Percentiles rank a stretch among this genome's conserved stretches.
Conservation (phyloP, 2,888 invertebrate genomes). For the Trachelus troglodyta region DNA sequence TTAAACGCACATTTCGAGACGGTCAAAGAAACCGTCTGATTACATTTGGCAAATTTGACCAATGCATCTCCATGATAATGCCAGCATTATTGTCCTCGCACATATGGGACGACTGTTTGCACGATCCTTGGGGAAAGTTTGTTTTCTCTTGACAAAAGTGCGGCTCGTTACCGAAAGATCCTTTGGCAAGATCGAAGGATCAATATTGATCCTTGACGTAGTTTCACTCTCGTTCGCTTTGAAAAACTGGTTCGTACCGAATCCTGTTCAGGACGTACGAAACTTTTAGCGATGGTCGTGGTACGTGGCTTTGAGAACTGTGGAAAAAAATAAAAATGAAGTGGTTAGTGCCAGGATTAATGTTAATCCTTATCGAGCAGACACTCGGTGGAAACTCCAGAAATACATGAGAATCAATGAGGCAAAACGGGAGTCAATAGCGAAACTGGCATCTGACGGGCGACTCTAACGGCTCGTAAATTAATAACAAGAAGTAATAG, state of each 20-base stretch:
- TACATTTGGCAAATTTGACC: conserved; percentile 16
- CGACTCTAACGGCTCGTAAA: background rate
- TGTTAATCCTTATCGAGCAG: background rate
- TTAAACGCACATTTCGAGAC: background rate
- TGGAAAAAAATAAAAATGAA: background rate
- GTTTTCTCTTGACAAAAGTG: background rate
- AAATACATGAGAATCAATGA: background rate
- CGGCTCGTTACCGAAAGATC: background rate
- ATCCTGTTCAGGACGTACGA: background rate
- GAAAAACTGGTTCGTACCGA: background rate
- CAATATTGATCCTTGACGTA: background rate
- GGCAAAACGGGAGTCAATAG: background rate
- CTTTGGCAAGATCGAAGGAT: background rate
- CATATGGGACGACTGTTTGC: background rate
- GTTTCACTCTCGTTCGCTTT: conserved; percentile 12
- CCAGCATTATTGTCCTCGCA: conserved; percentile 4
- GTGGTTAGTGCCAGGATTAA: background rate
- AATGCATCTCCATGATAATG: conserved; percentile 9
- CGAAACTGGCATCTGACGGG: background rate
- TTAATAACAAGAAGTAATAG: background rate
- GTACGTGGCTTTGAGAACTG: background rate
- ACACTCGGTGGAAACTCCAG: background rate
- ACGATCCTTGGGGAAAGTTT: background rate
- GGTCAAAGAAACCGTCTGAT: conserved; percentile 14
- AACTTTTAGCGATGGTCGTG: background rate